Percentiles rank a stretch among this genome's conserved stretches.
phyloP scores from a whole-genome alignment of 37 sponge, comb jelly and placozoan genomes.

The Diacarnus erythraeanus region DNA sequence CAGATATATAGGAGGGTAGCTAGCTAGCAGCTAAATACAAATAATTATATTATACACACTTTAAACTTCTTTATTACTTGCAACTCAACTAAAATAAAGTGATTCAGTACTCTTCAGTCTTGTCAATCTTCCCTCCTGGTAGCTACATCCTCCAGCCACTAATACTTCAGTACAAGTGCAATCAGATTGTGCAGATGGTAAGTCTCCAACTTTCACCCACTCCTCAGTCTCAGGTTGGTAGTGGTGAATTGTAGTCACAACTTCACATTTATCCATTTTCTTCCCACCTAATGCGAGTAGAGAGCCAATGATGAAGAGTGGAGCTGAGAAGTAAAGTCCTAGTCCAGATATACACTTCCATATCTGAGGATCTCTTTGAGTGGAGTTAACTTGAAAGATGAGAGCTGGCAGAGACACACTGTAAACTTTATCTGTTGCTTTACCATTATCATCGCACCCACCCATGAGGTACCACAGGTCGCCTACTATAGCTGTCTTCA shows the following conservation, averaged over 20 bases:
- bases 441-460: not conserved
- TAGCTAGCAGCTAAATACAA: too few relatives aligned
- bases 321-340: not conserved
- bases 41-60: too few relatives aligned
- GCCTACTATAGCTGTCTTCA: not conserved
- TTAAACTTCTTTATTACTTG: too few relatives aligned
- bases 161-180: constrained; percentile 3
- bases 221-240: constrained; percentile 4
- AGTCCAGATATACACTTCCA: constrained; percentile 6
- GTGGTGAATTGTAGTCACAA: constrained; percentile 5
- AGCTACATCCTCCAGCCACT: constrained; percentile 11
- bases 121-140: not conserved
- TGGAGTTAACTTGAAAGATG: not conserved
- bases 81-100: not conserved
- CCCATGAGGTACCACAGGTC: constrained; percentile 1
- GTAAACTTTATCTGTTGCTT: not conserved
- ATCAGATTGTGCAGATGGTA: not conserved
- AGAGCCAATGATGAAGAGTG: not conserved
- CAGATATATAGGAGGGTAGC: too few relatives aligned
- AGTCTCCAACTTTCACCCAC: constrained; percentile 14
- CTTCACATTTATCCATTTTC: not conserved
- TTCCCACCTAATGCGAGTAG: constrained; percentile 12
- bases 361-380: not conserved
- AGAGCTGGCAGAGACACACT: not conserved
- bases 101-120: not conserved